Evolutionary conservation across 2,797 vertebrate species (phyloP).

Genomic region (Brachyrhaphis roseni): DNA sequence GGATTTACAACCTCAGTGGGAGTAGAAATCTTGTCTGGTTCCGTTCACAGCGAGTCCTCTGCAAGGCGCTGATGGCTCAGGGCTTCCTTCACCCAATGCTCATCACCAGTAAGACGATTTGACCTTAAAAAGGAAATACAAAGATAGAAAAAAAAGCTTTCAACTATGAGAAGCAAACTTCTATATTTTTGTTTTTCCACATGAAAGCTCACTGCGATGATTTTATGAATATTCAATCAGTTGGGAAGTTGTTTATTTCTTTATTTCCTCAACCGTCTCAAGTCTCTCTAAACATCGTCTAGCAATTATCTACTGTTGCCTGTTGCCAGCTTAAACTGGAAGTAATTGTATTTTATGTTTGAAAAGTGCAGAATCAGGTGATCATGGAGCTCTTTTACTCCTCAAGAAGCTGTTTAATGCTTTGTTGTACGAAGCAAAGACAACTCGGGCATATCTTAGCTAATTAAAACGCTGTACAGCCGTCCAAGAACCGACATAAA

Average conservation of each 20-base stretch:
- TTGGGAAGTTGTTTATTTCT: background rate
- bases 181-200: background rate
- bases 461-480: slow-evolving; percentile 4
- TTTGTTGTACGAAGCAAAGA: background rate
- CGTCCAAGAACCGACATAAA: slow-evolving; percentile 1
- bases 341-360: background rate
- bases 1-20: slow-evolving; percentile 44
- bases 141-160: slow-evolving; percentile 33
- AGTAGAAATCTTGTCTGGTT: slow-evolving; percentile 52
- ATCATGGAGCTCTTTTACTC: background rate
- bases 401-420: background rate
- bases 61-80: slow-evolving; percentile 45
- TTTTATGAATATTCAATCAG: slow-evolving; percentile 18
- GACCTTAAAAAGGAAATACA: slow-evolving; percentile 43
- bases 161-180: slow-evolving; percentile 3
- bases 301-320: background rate
- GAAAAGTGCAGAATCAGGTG: background rate
- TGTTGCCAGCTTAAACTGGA: background rate
- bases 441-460: slow-evolving; percentile 2
- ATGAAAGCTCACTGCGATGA: background rate
- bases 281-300: background rate
- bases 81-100: slow-evolving; percentile 47
- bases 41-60: slow-evolving; percentile 38
- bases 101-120: slow-evolving; percentile 38
- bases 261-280: background rate